Evolutionary conservation across 1,140 invertebrate species (phyloP), one percentile per base, ranked within the genome.

Genomic region (Leptopilina boulardi): DNA sequence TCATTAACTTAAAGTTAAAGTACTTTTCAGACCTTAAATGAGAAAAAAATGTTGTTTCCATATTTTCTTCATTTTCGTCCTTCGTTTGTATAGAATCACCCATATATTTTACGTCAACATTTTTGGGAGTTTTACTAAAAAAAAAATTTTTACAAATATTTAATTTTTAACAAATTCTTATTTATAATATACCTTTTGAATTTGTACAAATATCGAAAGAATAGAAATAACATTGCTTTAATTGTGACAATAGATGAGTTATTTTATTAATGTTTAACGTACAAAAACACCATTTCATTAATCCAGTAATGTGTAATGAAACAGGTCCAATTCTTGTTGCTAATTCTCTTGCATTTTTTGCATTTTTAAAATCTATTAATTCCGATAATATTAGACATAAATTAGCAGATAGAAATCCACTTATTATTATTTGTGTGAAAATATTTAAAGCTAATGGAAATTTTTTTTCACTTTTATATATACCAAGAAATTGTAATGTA

Each of bases 311-410:
- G 11, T 66, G 59, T 1, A 66, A 15, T 1, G 26, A 30, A n/a
- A 66, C n/a, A 15, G 59, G 59, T n/a, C 23, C 59, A 30, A 66
- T 66, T 26, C 59, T 66, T n/a, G 59, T 66, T 6, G 59, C 59
- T n/a, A 66, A 30, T 66, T 66, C 59, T 30, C 59, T 66, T 5
- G 26, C 21, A n/a, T 30, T 23, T 34, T 66, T 30, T n/a, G 30
- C 23, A 26, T 66, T 15, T 26, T 66, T 66, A 0, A 66, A 11
- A 30, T n/a, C 21, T 66, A n/a, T 30, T 1, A 66, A 8, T 30
- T 66, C 59, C 3, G 59, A 66, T 15, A 66, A 30, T 30, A 66
- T 66, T 66, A 66, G 30, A 66, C 11, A n/a, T 15, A 30, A 3
- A 66, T 66, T 66, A 26, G 23, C 59, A 3, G 59, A 30, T 5